Conservation (phyloP, 2,888 invertebrate species). For the Philereme transversata region DNA sequence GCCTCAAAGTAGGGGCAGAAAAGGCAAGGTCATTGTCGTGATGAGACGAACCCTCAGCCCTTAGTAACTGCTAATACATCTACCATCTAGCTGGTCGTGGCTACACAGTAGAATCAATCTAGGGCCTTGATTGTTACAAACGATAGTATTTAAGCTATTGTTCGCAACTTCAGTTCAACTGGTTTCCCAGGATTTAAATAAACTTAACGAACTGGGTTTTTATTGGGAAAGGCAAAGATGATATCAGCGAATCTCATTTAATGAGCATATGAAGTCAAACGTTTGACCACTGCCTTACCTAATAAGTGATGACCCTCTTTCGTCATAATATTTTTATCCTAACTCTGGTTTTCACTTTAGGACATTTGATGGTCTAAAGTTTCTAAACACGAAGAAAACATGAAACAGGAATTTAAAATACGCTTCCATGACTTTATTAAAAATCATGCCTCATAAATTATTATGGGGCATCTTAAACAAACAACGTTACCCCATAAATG, state of each 20-base stretch:
- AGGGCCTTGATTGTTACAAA: constrained; percentile 27
- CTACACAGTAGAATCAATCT: constrained; percentile 36
- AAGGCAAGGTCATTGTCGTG: constrained; percentile 30
- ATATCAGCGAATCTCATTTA: no score
- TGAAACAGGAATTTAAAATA: background rate
- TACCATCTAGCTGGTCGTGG: constrained; percentile 19
- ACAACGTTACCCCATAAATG: constrained; percentile 24
- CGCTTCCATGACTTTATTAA: constrained; percentile 7
- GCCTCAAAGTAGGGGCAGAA: constrained; percentile 8
- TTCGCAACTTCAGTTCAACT: constrained; percentile 18
- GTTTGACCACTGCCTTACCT: no score
- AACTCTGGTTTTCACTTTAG: no score
- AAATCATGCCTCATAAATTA: constrained; percentile 21
- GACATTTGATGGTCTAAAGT: no score
- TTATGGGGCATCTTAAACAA: constrained; percentile 14
- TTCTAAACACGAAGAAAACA: no score
- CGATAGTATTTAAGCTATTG: constrained; percentile 31
- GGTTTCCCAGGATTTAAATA: constrained; percentile 6
- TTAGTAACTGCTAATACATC: constrained; percentile 16
- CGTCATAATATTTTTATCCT: no score
- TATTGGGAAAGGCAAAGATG: no score
- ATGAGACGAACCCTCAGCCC: constrained; percentile 23
- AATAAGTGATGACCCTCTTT: no score
- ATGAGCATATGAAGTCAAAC: no score
- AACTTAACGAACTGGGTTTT: background rate